These are phyloP conservation scores for Acronicta alni DNA, from an alignment of 2,888 invertebrate genomes.

Conservation along the genomic window DNA sequence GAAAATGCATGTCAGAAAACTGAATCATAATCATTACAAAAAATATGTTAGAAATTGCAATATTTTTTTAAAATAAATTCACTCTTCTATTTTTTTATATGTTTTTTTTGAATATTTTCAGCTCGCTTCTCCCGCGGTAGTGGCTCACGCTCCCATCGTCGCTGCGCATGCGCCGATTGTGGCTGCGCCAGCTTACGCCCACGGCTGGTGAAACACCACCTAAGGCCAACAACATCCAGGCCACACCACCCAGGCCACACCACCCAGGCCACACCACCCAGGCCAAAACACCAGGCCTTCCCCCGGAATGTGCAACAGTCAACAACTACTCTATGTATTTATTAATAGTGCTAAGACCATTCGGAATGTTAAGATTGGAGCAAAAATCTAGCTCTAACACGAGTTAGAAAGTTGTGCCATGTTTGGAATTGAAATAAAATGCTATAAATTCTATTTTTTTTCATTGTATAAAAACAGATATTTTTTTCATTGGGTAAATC, in stretches of 20 bases:
- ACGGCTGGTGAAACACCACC: conserved; percentile 75
- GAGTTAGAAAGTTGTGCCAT: conserved; percentile 71
- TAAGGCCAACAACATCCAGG: conserved; percentile 46
- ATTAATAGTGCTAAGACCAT: conserved; percentile 68
- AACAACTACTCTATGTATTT: conserved; percentile 68
- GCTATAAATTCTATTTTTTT: conserved; percentile 59
- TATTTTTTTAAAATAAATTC: not conserved
- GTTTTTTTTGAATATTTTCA: conserved; percentile 48
- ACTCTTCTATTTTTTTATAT: not conserved
- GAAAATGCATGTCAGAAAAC: no score
- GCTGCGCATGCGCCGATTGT: conserved; percentile 75
- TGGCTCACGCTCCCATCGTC: conserved; percentile 73
- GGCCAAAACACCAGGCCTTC: conserved; percentile 54
- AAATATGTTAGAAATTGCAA: no score
- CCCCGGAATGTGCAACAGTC: conserved; percentile 80
- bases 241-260: conserved; percentile 57
- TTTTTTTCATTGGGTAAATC: no score
- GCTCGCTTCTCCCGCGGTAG: conserved; percentile 80
- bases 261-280: conserved; percentile 56
- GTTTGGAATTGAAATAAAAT: conserved; percentile 68
- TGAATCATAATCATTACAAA: no score
- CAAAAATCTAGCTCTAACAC: conserved; percentile 63
- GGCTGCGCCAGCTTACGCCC: conserved; percentile 75
- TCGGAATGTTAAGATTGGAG: conserved; percentile 65
- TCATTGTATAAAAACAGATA: conserved; percentile 15